Base-by-base conservation (phyloP, 2,888 invertebrate species). In the Caenorhabditis zanzibari region DNA sequence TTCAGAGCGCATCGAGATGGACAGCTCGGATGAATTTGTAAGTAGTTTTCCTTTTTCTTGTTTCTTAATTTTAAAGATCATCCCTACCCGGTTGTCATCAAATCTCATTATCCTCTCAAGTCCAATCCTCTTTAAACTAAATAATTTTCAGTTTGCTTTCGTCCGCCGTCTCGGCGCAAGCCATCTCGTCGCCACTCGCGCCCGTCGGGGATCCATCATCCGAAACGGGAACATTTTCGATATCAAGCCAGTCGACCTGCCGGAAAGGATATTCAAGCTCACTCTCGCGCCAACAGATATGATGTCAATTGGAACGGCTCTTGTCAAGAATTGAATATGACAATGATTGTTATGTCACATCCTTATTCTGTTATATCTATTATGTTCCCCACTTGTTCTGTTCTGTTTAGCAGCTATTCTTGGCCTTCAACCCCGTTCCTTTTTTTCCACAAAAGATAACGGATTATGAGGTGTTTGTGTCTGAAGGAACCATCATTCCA, bases 211-310 rank as follows among this genome's bases (percentile, higher is more conserved):
- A 28, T 54, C 73, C 2, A 73, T 73, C 12, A 77, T 82, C 26
- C 41, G 73, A 2, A 73, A 63, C 66, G 82, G 82, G 12, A 82
- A 77, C 61, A 72, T 82, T 12, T 82, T 82, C 35, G 68, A 77
- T n/a, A 69, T 82, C 0, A 73, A 77, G 35, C 61, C 61, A n/a
- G 68, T 77, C 9, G 52, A 59, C 10, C n/a, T 82, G 7, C 73
- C 77, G 2, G 22, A 61, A 22, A 38, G 47, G 47, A 77, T 77
- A 19, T 77, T 82, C 66, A 76, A 82, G 22, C 12, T 72, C 9
- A 68, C 61, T 1, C 52, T 82, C 14, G 49, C 73, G 0, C 4
- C 28, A 16, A 41, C 63, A 0, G 69, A 77, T 26, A 77, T 77
- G 28, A 74, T 82, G 73, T 73, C 82, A 22, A 69, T 82, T 24